A percentile compares a stretch with the other conserved stretches of the same genome.
phyloP scores from a whole-genome alignment of 2,113 vertebrate species.

The Zeus faber region DNA sequence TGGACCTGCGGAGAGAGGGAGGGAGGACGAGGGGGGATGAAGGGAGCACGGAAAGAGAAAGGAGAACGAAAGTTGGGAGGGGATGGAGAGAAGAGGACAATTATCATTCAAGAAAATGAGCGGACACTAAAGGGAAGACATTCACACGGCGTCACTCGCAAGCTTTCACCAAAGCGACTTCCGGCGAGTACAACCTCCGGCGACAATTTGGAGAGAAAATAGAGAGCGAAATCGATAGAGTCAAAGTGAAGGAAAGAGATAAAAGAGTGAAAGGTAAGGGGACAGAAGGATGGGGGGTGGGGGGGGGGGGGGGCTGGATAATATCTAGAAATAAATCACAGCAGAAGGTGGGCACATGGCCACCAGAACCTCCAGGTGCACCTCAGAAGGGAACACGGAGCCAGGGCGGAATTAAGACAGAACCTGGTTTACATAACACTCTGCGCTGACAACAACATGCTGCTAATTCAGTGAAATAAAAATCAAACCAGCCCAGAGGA shows the following conservation, averaged over 20 bases:
- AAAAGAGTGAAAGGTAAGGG: not conserved
- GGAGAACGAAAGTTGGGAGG: not conserved
- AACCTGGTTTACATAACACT: too few species aligned
- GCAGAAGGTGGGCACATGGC: slow-evolving; percentile 9
- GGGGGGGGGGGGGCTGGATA: not conserved
- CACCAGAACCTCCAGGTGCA: slow-evolving; percentile 3
- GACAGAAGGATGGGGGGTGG: not conserved
- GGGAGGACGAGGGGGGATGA: not conserved
- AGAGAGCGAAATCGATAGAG: not conserved
- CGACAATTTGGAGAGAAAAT: not conserved
- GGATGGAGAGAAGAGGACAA: not conserved
- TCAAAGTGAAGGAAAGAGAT: not conserved
- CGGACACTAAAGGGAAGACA: not conserved
- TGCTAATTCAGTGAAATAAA: too few species aligned
- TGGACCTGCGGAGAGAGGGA: slow-evolving; percentile 33
- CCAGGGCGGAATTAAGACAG: too few species aligned
- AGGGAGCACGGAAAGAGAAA: not conserved
- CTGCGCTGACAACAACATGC: too few species aligned
- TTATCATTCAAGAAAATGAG: not conserved
- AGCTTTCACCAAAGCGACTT: not conserved
- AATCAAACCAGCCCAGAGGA: too few species aligned
- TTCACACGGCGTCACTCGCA: too few species aligned
- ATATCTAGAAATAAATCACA: slow-evolving; percentile 8
- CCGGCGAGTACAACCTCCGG: not conserved
- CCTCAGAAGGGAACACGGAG: not conserved